These are phyloP conservation scores for Sebastes steindachneri DNA, from an alignment of 2,797 vertebrate species.

Conservation along the genomic window DNA sequence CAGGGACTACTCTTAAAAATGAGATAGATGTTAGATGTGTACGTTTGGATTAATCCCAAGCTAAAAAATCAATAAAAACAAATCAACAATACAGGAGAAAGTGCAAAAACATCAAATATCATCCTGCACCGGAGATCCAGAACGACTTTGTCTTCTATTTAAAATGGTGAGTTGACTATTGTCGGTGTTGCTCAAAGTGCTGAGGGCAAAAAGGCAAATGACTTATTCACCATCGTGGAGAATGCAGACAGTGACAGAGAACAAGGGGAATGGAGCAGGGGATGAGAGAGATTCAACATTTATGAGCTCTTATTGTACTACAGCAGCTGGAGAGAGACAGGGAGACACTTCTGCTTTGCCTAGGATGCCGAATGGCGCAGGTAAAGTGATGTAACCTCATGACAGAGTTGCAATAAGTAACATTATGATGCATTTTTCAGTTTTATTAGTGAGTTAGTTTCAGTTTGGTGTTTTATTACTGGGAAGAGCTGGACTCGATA, in stretches of 20 bases:
- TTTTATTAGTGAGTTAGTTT: background rate
- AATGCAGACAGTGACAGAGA: constrained; percentile 4
- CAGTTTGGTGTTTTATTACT: background rate
- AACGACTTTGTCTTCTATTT: background rate
- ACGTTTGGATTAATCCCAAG: background rate
- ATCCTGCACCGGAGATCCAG: background rate
- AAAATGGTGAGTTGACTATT: background rate
- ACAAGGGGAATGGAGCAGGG: constrained; percentile 23
- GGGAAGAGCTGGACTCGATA: background rate
- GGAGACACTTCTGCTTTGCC: constrained; percentile 2
- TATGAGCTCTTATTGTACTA: constrained; percentile 37
- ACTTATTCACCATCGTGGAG: constrained; percentile 41
- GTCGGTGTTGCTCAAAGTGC: constrained; percentile 1
- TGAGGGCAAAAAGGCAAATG: constrained; percentile 32
- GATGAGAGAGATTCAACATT: constrained; percentile 41
- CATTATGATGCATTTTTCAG: background rate
- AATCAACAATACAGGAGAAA: background rate
- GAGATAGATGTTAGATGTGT: background rate
- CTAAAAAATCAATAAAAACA: no score
- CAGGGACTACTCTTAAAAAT: background rate
- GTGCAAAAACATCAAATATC: background rate
- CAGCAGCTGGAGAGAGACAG: constrained; percentile 20
- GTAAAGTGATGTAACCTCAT: background rate
- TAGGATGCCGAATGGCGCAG: constrained; percentile 2
- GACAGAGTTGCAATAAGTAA: background rate